phyloP scores from a whole-genome alignment of 2,888 invertebrate species.

The Hydrotaea cyrtoneurina region DNA sequence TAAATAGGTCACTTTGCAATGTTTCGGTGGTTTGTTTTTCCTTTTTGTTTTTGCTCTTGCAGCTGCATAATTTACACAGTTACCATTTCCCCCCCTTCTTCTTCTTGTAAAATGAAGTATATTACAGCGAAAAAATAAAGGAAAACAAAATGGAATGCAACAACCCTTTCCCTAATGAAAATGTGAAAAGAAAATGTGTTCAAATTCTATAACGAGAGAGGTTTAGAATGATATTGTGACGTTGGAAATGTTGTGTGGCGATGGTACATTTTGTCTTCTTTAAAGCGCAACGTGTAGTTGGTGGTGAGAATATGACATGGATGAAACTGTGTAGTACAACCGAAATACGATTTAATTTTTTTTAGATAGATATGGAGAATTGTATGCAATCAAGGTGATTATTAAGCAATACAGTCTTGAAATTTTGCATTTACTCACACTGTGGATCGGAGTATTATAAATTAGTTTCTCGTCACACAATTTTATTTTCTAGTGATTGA shows the following conservation, averaged over 20 bases:
- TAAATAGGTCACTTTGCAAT: constrained; percentile 53
- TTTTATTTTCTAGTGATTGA: too few species aligned
- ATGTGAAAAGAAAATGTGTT: neutral
- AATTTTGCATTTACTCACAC: too few species aligned
- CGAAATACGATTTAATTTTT: too few species aligned
- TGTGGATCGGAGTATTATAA: too few species aligned
- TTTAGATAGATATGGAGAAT: too few species aligned
- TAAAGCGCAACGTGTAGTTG: too few species aligned
- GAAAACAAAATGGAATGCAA: neutral
- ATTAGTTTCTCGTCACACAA: too few species aligned
- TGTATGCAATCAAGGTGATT: too few species aligned
- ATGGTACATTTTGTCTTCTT: too few species aligned
- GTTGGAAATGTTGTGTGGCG: neutral
- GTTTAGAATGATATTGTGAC: neutral
- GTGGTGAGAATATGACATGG: too few species aligned
- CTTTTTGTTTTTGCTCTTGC: neutral
- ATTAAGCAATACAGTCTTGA: too few species aligned
- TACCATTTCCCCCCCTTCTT: constrained; percentile 17
- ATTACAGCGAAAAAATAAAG: neutral
- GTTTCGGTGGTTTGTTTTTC: constrained; percentile 25
- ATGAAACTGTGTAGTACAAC: too few species aligned
- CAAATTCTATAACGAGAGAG: neutral
- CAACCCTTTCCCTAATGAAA: neutral
- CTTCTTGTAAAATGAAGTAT: constrained; percentile 22
- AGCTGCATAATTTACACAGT: constrained; percentile 37